These are phyloP conservation scores for Listronotus oregonensis DNA, from an alignment of 1,140 invertebrate species.

Conservation along the genomic window DNA sequence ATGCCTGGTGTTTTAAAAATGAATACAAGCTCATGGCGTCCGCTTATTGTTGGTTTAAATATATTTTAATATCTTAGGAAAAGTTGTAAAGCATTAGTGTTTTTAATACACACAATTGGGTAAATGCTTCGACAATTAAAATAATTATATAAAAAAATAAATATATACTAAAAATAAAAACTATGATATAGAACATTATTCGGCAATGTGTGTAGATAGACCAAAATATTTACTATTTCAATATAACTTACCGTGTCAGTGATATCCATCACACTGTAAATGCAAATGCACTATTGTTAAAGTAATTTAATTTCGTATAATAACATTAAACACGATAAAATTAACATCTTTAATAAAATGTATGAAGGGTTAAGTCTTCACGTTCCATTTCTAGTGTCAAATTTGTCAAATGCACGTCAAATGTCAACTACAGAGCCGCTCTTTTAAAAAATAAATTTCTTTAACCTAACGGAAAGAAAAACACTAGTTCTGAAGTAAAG, in stretches of 20 bases:
- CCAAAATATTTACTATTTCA: slow-evolving; percentile 3
- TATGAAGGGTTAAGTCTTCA: slow-evolving; percentile 43
- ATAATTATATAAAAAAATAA: slow-evolving; percentile 3
- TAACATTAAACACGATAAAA: slow-evolving; percentile 7
- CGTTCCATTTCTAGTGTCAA: slow-evolving; percentile 31
- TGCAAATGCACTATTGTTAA: slow-evolving; percentile 18
- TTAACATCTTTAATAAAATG: slow-evolving; percentile 36
- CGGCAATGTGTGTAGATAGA: neutral
- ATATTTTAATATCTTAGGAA: too few relatives aligned
- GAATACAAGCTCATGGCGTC: too few relatives aligned
- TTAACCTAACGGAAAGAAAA: too few relatives aligned
- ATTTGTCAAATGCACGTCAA: neutral
- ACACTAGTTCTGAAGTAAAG: too few relatives aligned
- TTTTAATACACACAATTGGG: slow-evolving; percentile 5
- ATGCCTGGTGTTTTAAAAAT: too few relatives aligned
- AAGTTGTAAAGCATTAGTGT: too few relatives aligned
- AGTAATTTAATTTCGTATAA: slow-evolving; percentile 26
- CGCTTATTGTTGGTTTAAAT: too few relatives aligned
- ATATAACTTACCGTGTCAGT: slow-evolving; percentile 34
- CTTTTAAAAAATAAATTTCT: too few relatives aligned
- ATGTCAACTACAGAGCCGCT: too few relatives aligned
- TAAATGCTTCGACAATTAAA: neutral
- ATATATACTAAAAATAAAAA: slow-evolving; percentile 10
- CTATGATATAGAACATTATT: slow-evolving; percentile 2
- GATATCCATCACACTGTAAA: slow-evolving; percentile 30